Evolutionary conservation across 2,888 invertebrate species (phyloP).

Genomic region (Hipparchia semele): DNA sequence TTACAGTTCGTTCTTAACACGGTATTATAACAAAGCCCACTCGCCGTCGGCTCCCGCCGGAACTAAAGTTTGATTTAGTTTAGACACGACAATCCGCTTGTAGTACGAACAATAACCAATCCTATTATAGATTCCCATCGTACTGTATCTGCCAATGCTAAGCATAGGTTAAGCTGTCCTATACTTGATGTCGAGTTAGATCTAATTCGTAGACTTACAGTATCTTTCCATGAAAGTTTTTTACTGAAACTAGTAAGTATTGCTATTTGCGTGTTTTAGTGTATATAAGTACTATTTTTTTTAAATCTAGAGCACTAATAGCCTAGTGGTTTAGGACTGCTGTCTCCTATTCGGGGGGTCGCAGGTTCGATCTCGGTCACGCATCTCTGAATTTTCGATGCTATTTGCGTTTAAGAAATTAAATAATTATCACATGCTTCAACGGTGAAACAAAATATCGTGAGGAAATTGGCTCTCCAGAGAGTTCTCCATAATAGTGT

Average conservation of each 20-base stretch:
- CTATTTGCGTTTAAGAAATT: too few relatives aligned
- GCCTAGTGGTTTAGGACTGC: too few relatives aligned
- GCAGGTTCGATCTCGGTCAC: too few relatives aligned
- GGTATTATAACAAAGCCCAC: slow-evolving; percentile 9
- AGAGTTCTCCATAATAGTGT: too few relatives aligned
- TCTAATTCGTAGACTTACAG: not conserved
- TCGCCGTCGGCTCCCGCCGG: slow-evolving; percentile 60
- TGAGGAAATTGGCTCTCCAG: too few relatives aligned
- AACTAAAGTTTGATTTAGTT: slow-evolving; percentile 79
- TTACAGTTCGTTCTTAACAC: slow-evolving; percentile 11
- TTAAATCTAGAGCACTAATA: too few relatives aligned
- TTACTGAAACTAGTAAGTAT: not conserved
- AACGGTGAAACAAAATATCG: too few relatives aligned
- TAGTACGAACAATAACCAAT: slow-evolving; percentile 43
- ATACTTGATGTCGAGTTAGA: not conserved
- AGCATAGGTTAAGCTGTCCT: not conserved
- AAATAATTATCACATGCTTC: too few relatives aligned
- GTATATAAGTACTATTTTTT: not conserved
- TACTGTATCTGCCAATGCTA: slow-evolving; percentile 32
- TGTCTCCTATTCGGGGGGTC: too few relatives aligned
- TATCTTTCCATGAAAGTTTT: not conserved
- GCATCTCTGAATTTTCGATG: too few relatives aligned
- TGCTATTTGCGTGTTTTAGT: not conserved
- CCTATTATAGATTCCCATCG: slow-evolving; percentile 44
- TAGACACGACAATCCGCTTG: slow-evolving; percentile 53